phyloP scores from a whole-genome alignment of 1,140 invertebrate species.

The Vanessa atalanta region DNA sequence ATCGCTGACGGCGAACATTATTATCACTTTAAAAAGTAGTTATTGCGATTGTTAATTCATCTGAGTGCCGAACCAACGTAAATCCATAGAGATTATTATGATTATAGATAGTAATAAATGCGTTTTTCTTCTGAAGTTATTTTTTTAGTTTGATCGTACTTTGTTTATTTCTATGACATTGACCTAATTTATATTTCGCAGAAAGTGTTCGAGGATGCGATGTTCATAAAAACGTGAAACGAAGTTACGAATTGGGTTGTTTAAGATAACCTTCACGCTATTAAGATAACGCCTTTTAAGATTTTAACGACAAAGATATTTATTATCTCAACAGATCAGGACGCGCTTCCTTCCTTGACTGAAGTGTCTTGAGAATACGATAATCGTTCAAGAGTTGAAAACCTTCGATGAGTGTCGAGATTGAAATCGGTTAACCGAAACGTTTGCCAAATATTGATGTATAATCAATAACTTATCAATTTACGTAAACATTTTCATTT shows the following conservation, averaged over 20 bases:
- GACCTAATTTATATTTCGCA: constrained; percentile 27
- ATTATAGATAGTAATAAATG: constrained; percentile 1
- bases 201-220: constrained; percentile 15
- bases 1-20: constrained; percentile 4
- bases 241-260: constrained; percentile 30
- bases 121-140: background rate
- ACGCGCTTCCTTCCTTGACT: constrained; percentile 9
- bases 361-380: constrained; percentile 6
- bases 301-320: constrained; percentile 35
- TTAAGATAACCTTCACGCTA: constrained; percentile 26
- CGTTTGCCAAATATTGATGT: constrained; percentile 19
- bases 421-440: constrained; percentile 1
- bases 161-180: constrained; percentile 29
- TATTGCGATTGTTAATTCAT: constrained; percentile 4
- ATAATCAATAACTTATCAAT: constrained; percentile 30
- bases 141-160: constrained; percentile 9
- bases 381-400: constrained; percentile 8
- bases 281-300: constrained; percentile 29
- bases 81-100: no score
- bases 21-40: constrained; percentile 9
- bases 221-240: constrained; percentile 26
- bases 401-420: constrained; percentile 10
- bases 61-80: background rate
- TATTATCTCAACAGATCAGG: constrained; percentile 30
- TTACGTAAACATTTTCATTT: constrained; percentile 23